Base-by-base conservation (phyloP, 2,797 vertebrate species). In the Falco novaeseelandiae region DNA sequence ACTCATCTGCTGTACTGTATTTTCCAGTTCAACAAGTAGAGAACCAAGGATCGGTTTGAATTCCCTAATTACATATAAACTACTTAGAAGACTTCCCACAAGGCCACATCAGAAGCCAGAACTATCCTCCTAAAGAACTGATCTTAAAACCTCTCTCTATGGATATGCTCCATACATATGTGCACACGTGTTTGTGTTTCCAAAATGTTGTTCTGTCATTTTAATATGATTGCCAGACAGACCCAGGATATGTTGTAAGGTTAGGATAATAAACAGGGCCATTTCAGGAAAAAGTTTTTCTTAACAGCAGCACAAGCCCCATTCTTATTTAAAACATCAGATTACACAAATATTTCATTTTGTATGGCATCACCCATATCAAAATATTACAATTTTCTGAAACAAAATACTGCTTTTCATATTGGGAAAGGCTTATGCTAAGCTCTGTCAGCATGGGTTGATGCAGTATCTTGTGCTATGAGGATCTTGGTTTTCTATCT, bases 311-410 rank as follows among this genome's bases (percentile, higher is more conserved):
- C 27, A 66, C 0, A 3, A 93, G 38, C 14, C 14, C 13, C 0
- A 0, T 49, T 81, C 48, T 80, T 83, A 48, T 34, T 90, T 91
- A 89, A 89, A 96, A 83, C 18, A 49, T 76, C 34, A 38, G 26
- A 11, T n/a, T 82, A 82, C 30, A 80, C 44, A 94, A 93, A 87
- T 86, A 89, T 52, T 94, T 95, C 5, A 77, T 84, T 89, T 90
- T 59, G 38, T 52, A 14, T 91, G 58, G 91, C n/a, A 72, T 46
- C 83, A 89, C 3, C 18, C 55, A 19, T 52, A 76, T 38, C 25
- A 90, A 82, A 94, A 84, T n/a, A 63, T 38, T n/a, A 48, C 38
- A 0, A 12, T 76, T 92, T 95, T 44, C 51, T 83, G 55, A 88
- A 95, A 36, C 11, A 88, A 83, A 88, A 62, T 44, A 74, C 8